Percentiles rank a stretch among this genome's conserved stretches.
Evolutionary conservation across 2,888 invertebrate genomes (phyloP).

Genomic region (Cotesia congregata): DNA sequence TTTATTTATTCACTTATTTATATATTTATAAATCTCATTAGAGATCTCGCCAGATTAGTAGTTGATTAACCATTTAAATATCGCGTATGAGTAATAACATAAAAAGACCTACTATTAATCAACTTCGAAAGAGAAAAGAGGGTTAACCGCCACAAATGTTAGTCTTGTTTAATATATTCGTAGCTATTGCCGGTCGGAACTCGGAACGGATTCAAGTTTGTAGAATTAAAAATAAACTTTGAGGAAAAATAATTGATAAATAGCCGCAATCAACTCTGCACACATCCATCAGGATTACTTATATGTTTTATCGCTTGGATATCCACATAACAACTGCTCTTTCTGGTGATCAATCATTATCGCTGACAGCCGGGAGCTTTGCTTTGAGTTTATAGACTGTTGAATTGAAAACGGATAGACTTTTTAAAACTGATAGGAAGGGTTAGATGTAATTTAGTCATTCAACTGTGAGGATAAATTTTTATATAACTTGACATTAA

Average conservation of each 20-base stretch:
- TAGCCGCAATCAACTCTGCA: constrained; percentile 47
- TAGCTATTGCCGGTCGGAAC: neutral
- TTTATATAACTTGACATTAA: too few species aligned
- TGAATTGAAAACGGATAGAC: too few species aligned
- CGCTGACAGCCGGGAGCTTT: constrained; percentile 30
- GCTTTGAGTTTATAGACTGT: neutral
- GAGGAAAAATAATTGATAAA: constrained; percentile 46
- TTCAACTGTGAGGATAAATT: neutral
- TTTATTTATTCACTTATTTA: neutral
- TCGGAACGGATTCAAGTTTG: neutral
- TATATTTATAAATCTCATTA: neutral
- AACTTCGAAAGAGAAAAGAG: neutral
- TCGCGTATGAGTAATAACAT: neutral
- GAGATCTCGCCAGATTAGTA: neutral
- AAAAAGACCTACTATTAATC: neutral
- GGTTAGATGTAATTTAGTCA: neutral
- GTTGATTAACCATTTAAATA: neutral
- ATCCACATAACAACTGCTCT: constrained; percentile 37
- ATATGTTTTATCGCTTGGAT: constrained; percentile 43
- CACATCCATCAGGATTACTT: constrained; percentile 42
- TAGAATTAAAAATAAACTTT: neutral
- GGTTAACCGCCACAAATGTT: neutral
- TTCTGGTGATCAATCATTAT: constrained; percentile 45
- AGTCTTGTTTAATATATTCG: neutral
- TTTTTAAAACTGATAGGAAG: too few species aligned